Base-by-base conservation (phyloP, 2,797 vertebrate species). In the Chaetodon trifasciatus region DNA sequence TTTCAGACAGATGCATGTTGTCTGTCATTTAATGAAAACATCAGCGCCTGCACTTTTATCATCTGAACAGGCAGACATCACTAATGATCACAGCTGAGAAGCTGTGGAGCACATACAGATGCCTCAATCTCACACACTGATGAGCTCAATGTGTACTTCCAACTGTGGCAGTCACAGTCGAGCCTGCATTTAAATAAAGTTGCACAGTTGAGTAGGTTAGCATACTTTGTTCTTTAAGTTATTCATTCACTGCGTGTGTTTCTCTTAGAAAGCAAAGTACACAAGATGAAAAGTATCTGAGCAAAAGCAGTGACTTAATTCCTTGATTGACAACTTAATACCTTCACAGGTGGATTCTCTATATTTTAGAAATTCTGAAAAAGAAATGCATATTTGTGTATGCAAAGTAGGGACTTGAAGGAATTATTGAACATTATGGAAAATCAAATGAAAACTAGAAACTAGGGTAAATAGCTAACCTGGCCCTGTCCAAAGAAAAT, bases 1-100 rank as follows among this genome's bases (percentile, higher is more conserved):
- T 37, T 35, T 52, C 62, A 77, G 71, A 64, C 74, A 82, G 79
- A 75, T 81, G 79, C 75, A 60, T 58, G 81, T 55, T 70, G 16
- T 74, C 74, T 88, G 82, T 81, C 77, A 68, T 78, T 76, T 88
- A 87, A 87, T 81, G 68, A 88, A 83, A 83, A 82, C 80, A 86
- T 87, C 78, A 82, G 24, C 1, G 13, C 44, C 35, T 78, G 35
- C 17, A 46, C 79, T 90, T 91, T 89, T 69, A 84, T 84, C 83
- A 86, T 37, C 11, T 12, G 32, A 88, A 85, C 69, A 89, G 70
- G 70, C 74, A 78, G 75, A 62, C 52, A 52, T 73, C 77, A 76
- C 68, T 52, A 66, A 80, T 70, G 78, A 89, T 90, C 87, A 82
- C 74, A 89, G 88, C 71, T 19, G 24, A 82, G 56, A 71, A 46